phyloP scores from a whole-genome alignment of 2,888 invertebrate species.

The Scaptodrosophila latifasciaeformis region DNA sequence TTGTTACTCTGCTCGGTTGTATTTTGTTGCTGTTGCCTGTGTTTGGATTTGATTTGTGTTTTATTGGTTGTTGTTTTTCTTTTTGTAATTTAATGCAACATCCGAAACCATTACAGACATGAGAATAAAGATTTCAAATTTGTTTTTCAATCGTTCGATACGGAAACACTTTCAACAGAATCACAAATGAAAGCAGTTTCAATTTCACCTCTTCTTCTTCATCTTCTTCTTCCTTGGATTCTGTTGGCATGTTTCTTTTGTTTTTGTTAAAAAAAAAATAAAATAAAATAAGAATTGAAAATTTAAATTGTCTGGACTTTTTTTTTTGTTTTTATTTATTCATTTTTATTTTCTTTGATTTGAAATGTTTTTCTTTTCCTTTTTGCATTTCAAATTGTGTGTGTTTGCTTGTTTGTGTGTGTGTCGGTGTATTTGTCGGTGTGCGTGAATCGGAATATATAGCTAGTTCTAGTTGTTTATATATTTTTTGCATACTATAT shows the following conservation, averaged over 20 bases:
- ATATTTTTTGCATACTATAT: conserved; percentile 54
- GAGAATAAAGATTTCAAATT: conserved; percentile 61
- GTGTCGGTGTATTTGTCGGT: conserved; percentile 15
- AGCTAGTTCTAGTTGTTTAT: conserved; percentile 55
- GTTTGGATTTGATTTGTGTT: conserved; percentile 29
- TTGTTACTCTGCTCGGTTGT: conserved; percentile 32
- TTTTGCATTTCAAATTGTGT: neutral
- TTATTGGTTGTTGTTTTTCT: conserved; percentile 15
- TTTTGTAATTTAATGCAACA: conserved; percentile 33
- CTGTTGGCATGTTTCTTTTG: no score
- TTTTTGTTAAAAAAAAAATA: neutral
- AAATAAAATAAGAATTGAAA: conserved; percentile 4
- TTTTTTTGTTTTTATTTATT: no score
- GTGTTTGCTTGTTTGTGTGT: conserved; percentile 2
- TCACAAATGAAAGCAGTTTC: neutral
- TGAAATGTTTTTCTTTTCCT: neutral
- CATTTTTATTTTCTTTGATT: no score
- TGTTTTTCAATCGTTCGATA: conserved; percentile 4
- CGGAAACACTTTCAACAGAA: neutral
- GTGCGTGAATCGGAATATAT: conserved; percentile 58
- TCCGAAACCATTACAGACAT: conserved; percentile 58
- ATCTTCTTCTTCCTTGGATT: no score
- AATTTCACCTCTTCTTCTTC: neutral
- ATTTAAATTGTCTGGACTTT: conserved; percentile 1
- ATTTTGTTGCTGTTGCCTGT: conserved; percentile 27